Evolutionary conservation across 2,888 invertebrate genomes (phyloP).

Genomic region (Spisula solida): DNA sequence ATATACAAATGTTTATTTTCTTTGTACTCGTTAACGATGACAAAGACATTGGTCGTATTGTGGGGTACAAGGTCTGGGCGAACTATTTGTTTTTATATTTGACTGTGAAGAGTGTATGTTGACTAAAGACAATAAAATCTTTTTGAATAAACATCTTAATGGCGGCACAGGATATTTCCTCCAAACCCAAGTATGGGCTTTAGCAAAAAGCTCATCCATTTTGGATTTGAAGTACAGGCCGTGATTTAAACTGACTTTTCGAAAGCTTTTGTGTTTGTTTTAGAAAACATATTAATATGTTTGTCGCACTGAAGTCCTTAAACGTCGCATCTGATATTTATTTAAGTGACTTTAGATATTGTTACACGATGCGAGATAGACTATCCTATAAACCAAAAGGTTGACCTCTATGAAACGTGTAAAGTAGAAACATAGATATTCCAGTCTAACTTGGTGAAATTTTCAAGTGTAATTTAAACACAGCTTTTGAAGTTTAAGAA

Average conservation of each 20-base stretch:
- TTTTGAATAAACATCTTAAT: constrained; percentile 65
- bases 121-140: constrained; percentile 69
- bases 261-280: constrained; percentile 48
- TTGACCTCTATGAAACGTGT: constrained; percentile 31
- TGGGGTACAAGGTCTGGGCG: constrained; percentile 49
- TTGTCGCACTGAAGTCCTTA: constrained; percentile 45
- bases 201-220: constrained; percentile 48
- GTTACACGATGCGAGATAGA: constrained; percentile 29
- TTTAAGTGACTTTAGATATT: constrained; percentile 36
- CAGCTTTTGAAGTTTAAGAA: constrained; percentile 15
- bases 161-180: constrained; percentile 55
- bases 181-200: constrained; percentile 45
- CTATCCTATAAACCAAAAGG: neutral
- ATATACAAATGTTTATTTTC: constrained; percentile 75
- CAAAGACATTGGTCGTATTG: constrained; percentile 68
- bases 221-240: constrained; percentile 47
- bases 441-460: neutral
- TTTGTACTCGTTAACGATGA: constrained; percentile 57
- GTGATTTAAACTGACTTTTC: constrained; percentile 37
- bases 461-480: constrained; percentile 23
- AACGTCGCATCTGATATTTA: constrained; percentile 46
- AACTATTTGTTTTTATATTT: constrained; percentile 74
- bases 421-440: neutral
- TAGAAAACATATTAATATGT: constrained; percentile 64
- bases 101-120: constrained; percentile 68